A percentile compares a stretch with the other conserved stretches of the same genome.
Conservation (phyloP, 2,888 invertebrate genomes). For the Monochamus alternatus region DNA sequence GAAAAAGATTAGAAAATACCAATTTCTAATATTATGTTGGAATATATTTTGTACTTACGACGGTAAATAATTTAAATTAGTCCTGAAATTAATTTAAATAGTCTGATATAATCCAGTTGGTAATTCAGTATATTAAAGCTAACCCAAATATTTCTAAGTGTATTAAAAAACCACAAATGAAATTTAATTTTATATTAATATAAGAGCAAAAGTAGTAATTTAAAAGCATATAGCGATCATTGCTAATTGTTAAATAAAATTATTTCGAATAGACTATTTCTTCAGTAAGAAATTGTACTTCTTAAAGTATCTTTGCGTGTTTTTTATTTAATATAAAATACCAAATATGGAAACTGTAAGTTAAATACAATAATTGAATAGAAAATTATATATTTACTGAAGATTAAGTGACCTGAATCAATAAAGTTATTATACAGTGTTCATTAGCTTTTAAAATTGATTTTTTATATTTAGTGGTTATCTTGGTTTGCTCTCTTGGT, state of each 20-base stretch:
- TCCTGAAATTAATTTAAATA: no score
- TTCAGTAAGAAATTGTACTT: neutral
- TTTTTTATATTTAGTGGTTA: constrained; percentile 48
- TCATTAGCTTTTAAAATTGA: no score
- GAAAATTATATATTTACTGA: no score
- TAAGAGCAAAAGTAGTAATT: neutral
- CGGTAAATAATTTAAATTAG: no score
- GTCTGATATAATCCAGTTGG: no score
- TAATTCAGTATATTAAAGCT: no score
- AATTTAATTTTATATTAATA: neutral
- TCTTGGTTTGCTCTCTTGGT: constrained; percentile 50
- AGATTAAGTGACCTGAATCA: no score
- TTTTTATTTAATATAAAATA: neutral
- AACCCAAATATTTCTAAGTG: neutral
- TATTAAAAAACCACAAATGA: neutral
- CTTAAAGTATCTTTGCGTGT: neutral
- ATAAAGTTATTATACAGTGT: no score
- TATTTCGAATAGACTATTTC: neutral
- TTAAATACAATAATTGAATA: neutral
- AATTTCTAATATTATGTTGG: no score
- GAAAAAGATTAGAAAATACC: no score
- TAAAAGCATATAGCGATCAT: neutral
- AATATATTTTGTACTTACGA: no score
- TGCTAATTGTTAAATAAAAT: neutral
- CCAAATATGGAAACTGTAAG: neutral